These are phyloP conservation scores for Halcyon smyrnensis DNA, from an alignment of 2,797 vertebrate genomes.

Conservation along the genomic window DNA sequence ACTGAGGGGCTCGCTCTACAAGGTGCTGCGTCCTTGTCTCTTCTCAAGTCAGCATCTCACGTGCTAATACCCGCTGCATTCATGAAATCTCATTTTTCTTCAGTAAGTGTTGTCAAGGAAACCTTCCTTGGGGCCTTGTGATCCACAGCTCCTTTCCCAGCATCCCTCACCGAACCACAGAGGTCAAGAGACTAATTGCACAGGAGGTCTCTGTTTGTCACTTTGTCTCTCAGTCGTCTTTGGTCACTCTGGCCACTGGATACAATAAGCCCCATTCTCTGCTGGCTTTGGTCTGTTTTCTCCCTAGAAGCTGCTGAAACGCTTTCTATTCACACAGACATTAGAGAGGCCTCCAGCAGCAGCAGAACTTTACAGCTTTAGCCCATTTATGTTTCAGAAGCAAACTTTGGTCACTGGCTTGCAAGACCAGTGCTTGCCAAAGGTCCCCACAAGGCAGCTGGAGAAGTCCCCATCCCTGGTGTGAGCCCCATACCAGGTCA, in stretches of 20 bases:
- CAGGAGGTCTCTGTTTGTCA: constrained; percentile 33
- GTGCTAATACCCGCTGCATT: neutral
- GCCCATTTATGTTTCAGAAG: neutral
- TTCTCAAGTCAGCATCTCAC: neutral
- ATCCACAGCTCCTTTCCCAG: constrained; percentile 50
- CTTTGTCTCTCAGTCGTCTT: neutral
- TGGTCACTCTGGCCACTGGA: constrained; percentile 31
- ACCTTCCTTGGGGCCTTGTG: constrained; percentile 65
- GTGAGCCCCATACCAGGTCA: neutral
- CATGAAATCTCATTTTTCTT: constrained; percentile 55
- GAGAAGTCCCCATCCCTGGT: fast-evolving
- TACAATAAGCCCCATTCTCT: constrained; percentile 29
- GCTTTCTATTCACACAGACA: neutral
- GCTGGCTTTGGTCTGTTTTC: neutral
- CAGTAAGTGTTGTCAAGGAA: constrained; percentile 73
- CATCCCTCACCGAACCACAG: neutral
- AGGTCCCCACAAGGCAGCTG: neutral
- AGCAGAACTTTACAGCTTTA: neutral
- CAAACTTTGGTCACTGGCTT: neutral
- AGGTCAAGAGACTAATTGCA: constrained; percentile 73
- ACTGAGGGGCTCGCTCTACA: fast-evolving
- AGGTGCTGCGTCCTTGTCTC: neutral
- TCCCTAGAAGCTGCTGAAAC: neutral
- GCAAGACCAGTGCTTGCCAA: neutral
- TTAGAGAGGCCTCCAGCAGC: neutral